Percentiles rank a stretch among this genome's conserved stretches.
Conservation (phyloP, 2,888 invertebrate genomes). For the Drosophila algonquin region DNA sequence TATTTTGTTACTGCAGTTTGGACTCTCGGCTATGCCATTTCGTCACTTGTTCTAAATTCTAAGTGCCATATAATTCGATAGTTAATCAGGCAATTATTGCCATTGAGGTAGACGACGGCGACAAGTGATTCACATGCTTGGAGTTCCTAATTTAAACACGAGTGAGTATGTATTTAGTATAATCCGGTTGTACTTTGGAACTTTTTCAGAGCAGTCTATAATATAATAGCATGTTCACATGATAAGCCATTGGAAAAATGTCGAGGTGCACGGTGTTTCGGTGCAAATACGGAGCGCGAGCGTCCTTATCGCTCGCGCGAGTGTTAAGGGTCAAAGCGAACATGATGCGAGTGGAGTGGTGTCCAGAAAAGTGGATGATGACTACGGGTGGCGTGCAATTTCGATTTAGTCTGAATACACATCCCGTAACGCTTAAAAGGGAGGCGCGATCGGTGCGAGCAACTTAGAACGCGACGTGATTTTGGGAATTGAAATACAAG, state of each 20-base stretch:
- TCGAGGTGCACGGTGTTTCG: conserved; percentile 52
- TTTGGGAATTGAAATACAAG: conserved; percentile 11
- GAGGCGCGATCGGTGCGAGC: conserved; percentile 38
- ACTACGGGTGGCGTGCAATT: conserved; percentile 23
- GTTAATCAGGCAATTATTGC: conserved; percentile 31
- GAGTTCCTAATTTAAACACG: conserved; percentile 55
- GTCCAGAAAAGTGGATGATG: not conserved
- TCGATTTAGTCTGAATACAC: conserved; percentile 58
- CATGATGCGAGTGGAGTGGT: conserved; percentile 17
- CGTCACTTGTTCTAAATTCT: conserved; percentile 28
- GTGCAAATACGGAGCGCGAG: conserved; percentile 27
- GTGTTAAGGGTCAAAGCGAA: conserved; percentile 31
- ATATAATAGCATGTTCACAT: conserved; percentile 57
- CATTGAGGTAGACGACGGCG: conserved; percentile 10
- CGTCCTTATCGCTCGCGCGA: conserved; percentile 5
- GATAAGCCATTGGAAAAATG: conserved; percentile 53
- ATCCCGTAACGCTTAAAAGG: conserved; percentile 46
- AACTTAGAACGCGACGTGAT: conserved; percentile 3
- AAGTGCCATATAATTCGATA: conserved; percentile 1
- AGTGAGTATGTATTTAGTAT: conserved; percentile 2
- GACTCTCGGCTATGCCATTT: conserved; percentile 5
- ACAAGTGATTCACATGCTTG: conserved; percentile 41
- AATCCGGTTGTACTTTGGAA: conserved; percentile 62
- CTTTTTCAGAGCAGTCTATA: conserved; percentile 28
- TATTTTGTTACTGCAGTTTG: conserved; percentile 32